phyloP scores from a whole-genome alignment of 2,113 vertebrate genomes.

The Apus apus region DNA sequence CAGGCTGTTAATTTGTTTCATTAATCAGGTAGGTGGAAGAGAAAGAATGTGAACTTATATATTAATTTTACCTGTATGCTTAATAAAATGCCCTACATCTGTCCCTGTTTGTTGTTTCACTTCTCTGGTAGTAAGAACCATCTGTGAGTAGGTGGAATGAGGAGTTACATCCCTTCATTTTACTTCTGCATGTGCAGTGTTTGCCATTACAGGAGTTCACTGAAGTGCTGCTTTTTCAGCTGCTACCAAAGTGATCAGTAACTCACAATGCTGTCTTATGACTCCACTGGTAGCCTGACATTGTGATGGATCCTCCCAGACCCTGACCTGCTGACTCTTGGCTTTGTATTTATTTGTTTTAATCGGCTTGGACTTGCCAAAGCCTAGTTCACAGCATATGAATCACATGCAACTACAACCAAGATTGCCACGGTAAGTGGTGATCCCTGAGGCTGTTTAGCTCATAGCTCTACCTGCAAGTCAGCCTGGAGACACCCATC shows the following conservation, averaged over 20 bases:
- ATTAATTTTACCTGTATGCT: neutral
- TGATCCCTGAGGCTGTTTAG: neutral
- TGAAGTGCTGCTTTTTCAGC: neutral
- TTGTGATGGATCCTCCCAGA: neutral
- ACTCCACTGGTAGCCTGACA: neutral
- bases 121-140: neutral
- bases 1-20: neutral
- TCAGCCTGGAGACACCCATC: neutral
- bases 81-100: neutral
- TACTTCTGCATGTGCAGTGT: neutral
- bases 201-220: neutral
- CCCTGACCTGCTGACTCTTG: neutral
- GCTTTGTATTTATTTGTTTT: neutral
- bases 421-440: accelerated
- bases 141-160: neutral
- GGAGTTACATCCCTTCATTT: neutral
- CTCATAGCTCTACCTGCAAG: neutral
- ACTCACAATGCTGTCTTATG: accelerated
- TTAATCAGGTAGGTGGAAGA: neutral
- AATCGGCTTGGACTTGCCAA: neutral
- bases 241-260: neutral
- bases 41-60: neutral
- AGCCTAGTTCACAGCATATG: accelerated
- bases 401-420: neutral
- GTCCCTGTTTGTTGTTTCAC: neutral